Evolutionary conservation across 2,888 invertebrate species (phyloP), one percentile per base, ranked within the genome.

Genomic region (Agelastica alni): DNA sequence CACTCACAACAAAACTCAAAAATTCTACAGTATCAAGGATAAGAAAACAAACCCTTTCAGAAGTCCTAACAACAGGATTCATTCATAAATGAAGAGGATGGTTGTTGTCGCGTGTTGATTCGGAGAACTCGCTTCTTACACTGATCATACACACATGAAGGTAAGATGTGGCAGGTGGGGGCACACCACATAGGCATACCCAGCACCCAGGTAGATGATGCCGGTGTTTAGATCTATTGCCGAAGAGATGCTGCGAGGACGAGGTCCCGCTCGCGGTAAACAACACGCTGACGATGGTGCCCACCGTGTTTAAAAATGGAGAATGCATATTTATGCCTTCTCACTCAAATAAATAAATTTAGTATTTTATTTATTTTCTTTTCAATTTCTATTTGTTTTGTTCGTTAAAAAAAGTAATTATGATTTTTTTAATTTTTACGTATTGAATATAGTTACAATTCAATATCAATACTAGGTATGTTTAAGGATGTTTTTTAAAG

Each of bases 131-230:
- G 74, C 68, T 75, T 73, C 76, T 76, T 76, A 70, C 73, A 77
- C 77, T 77, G 76, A 77, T 75, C 75, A 75, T 73, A 73, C 71
- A 73, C 72, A 73, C 75, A 75, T 75, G 74, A 75, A 73, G 75
- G 74, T 74, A 75, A 75, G 75, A 76, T 22, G 26, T 74, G 71
- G 61, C 69, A 71, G 75, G 72, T 75, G 77, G 75, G 75, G 75
- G 71, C 49, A 70, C 44, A 59, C 58, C 73, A 71, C 67, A 71
- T 72, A 69, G 69, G 70, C 70, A 71, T 73, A 72, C 67, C 66
- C 73, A 74, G 74, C 72, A 72, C 67, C 65, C 73, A 73, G 74
- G 72, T 73, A 73, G 69, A 69, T 64, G 65, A 67, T 65, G 72
- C 70, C 66, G 71, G 69, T 64, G 72, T 71, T 70, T 66, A 66